These are phyloP conservation scores for Adelges cooleyi DNA, from an alignment of 1,140 invertebrate species.

Conservation along the genomic window DNA sequence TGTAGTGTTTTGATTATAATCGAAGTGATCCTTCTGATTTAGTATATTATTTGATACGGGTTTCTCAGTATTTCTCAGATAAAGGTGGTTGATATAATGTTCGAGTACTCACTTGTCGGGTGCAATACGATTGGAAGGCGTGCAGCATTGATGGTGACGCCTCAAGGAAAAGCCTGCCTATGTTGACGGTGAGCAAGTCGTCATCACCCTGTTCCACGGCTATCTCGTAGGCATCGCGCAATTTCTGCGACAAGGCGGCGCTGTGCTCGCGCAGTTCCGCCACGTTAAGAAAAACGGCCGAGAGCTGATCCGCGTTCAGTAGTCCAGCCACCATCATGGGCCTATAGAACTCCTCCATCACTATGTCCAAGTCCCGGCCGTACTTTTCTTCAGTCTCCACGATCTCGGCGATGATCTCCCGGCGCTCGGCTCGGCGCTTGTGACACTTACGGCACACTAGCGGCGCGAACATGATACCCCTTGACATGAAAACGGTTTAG, in stretches of 20 bases:
- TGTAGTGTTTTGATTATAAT: too few relatives aligned
- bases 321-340: conserved; percentile 75
- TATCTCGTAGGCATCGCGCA: conserved; percentile 77
- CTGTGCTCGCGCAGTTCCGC: conserved; percentile 86
- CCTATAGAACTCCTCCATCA: conserved; percentile 85
- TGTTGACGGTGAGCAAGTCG: conserved; percentile 77
- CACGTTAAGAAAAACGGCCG: conserved; percentile 85
- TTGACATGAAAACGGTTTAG: too few relatives aligned
- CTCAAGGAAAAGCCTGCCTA: conserved; percentile 81
- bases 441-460: conserved; percentile 76
- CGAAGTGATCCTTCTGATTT: too few relatives aligned
- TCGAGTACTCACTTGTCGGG: conserved; percentile 47
- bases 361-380: conserved; percentile 78
- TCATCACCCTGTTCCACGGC: conserved; percentile 64
- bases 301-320: conserved; percentile 66
- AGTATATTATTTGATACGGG: too few relatives aligned
- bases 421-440: conserved; percentile 75
- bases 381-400: conserved; percentile 94
- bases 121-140: conserved; percentile 89
- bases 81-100: too few relatives aligned
- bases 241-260: conserved; percentile 66
- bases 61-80: too few relatives aligned
- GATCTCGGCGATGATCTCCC: conserved; percentile 90
- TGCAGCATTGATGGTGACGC: conserved; percentile 77
- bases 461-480: conserved; percentile 58